A percentile compares a stretch with the other conserved stretches of the same genome.
Conservation (phyloP, 2,113 vertebrate genomes). For the Chiloscyllium plagiosum region DNA sequence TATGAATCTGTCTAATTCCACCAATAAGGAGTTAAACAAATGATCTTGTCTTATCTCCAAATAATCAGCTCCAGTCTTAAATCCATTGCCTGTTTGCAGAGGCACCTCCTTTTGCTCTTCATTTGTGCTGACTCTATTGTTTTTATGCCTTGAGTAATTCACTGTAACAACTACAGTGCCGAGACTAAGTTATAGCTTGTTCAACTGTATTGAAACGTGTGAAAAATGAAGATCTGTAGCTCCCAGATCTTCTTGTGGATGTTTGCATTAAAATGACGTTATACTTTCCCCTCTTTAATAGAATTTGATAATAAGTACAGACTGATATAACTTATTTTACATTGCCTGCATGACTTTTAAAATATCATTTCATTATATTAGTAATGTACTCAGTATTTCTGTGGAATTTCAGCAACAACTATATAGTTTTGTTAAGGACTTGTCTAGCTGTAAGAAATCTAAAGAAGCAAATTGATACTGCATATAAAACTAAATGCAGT, state of each 20-base stretch:
- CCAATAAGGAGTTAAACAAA: constrained; percentile 28
- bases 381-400: neutral
- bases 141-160: constrained; percentile 27
- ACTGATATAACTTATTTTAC: neutral
- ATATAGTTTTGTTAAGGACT: neutral
- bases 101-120: neutral
- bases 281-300: neutral
- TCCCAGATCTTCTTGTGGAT: neutral
- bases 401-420: neutral
- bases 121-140: constrained; percentile 17
- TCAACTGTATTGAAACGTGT: neutral
- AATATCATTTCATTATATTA: neutral
- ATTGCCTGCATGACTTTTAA: neutral
- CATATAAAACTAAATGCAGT: neutral
- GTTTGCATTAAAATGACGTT: neutral
- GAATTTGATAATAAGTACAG: neutral
- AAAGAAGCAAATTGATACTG: neutral
- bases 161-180: neutral
- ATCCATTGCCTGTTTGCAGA: constrained; percentile 4
- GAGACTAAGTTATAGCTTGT: neutral
- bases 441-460: neutral
- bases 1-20: constrained; percentile 25
- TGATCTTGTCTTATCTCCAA: neutral
- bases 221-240: constrained; percentile 10
- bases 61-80: constrained; percentile 22